Conservation (phyloP, 2,113 vertebrate genomes). For the Aspidoscelis tigris region DNA sequence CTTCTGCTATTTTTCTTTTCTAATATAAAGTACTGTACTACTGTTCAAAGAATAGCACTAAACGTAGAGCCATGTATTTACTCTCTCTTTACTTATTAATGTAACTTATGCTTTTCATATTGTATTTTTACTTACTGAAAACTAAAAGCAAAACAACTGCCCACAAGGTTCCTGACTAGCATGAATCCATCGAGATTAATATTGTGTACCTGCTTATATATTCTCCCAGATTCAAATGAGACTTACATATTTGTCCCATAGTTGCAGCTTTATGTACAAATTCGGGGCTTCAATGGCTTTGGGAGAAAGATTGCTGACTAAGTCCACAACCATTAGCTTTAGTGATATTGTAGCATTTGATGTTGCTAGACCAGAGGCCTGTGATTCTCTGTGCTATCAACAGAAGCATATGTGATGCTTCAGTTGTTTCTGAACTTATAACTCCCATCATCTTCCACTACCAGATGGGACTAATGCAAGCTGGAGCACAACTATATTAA, state of each 20-base stretch:
- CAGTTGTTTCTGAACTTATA: neutral
- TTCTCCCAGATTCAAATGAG: neutral
- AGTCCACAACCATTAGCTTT: neutral
- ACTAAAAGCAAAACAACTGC: conserved; percentile 12
- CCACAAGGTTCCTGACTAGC: conserved; percentile 37
- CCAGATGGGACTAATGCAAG: neutral
- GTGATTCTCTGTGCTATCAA: neutral
- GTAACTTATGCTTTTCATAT: conserved; percentile 43
- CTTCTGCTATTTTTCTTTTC: neutral
- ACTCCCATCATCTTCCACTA: neutral
- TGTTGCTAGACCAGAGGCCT: neutral
- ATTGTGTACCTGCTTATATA: neutral
- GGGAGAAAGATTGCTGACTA: neutral
- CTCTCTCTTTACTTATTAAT: conserved; percentile 37
- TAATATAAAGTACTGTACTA: neutral
- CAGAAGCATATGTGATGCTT: neutral
- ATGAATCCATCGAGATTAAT: conserved; percentile 28
- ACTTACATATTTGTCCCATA: neutral
- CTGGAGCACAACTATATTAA: neutral
- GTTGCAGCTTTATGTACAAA: neutral
- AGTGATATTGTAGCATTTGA: neutral
- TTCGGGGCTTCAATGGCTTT: neutral
- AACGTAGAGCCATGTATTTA: conserved; percentile 20
- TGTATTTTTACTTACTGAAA: conserved; percentile 41
- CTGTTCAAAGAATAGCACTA: neutral